Base-by-base conservation (phyloP, 2,888 invertebrate genomes). In the Osmoderma eremita region DNA sequence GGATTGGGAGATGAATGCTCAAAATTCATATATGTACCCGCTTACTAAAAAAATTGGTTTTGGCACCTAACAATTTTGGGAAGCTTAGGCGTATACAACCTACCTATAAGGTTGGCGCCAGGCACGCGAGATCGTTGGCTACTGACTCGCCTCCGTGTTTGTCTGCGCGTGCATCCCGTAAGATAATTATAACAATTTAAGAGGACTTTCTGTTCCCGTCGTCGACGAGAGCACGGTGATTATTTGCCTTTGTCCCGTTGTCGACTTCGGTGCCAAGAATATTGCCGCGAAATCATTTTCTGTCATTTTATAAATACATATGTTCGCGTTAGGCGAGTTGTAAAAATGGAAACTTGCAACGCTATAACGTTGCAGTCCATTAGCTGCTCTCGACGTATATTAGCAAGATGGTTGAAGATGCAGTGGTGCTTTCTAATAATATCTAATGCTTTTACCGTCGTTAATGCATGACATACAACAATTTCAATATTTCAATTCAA, bases 181-280 rank as follows among this genome's bases (percentile, higher is more conserved):
- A 30, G 58, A 61, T 61, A 61, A 61, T 61, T 61, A 61, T 61
- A 61, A 61, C 58, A 61, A 61, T 61, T 61, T 61, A 61, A 42
- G 45, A 45, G 45, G 58, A 61, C 45, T 61, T 61, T 61, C 58
- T 45, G 24, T 24, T 61, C 58, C 15, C 36, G 24, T 30, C 45
- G 5, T 15, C 58, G 8, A 24, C 15, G 12, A 17, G n/a, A 45
- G 30, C 45, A 45, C 45, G 10, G 42, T 17, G 17, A 45, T 30
- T 36, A 45, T 45, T 61, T 61, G 45, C 36, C 45, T 42, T 61
- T 45, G 58, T 61, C 58, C 30, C 45, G 12, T 61, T n/a, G n/a
- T n/a, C 30, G 45, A 61, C 58, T 13, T 3, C 24, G 6, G 3
- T 45, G 58, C 58, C 58, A 61, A 45, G 38, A 61, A 36, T 61